phyloP scores from a whole-genome alignment of 2,888 invertebrate species.

The Eudemis profundana region DNA sequence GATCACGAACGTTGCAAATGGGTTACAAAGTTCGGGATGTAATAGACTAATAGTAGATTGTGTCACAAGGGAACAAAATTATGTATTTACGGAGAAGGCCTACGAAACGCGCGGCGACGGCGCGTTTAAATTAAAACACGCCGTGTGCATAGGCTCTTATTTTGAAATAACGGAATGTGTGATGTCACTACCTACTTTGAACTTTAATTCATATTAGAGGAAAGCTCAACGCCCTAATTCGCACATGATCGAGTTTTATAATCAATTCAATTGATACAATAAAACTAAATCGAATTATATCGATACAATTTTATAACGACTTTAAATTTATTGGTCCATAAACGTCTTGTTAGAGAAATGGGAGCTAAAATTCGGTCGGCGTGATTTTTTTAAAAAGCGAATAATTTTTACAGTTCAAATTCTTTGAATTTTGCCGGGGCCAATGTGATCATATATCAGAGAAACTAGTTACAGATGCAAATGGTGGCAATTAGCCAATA shows the following conservation, averaged over 20 bases:
- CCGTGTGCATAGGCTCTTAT: no score
- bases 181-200: no score
- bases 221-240: not conserved
- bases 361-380: constrained; percentile 4
- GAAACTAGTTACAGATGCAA: constrained; percentile 26
- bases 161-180: no score
- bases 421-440: not conserved
- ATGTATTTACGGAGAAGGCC: no score
- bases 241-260: constrained; percentile 46
- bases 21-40: no score
- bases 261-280: constrained; percentile 8
- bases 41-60: no score
- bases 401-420: constrained; percentile 19
- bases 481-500: constrained; percentile 24
- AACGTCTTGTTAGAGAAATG: constrained; percentile 29
- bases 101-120: no score
- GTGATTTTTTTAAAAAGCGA: not conserved
- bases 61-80: no score
- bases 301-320: constrained; percentile 22
- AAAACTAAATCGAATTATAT: constrained; percentile 22
- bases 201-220: not conserved
- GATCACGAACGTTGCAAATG: no score
- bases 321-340: constrained; percentile 12
- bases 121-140: no score
- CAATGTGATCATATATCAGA: constrained; percentile 20